phyloP scores from a whole-genome alignment of 2,888 invertebrate genomes.

The Papilio gigon region DNA sequence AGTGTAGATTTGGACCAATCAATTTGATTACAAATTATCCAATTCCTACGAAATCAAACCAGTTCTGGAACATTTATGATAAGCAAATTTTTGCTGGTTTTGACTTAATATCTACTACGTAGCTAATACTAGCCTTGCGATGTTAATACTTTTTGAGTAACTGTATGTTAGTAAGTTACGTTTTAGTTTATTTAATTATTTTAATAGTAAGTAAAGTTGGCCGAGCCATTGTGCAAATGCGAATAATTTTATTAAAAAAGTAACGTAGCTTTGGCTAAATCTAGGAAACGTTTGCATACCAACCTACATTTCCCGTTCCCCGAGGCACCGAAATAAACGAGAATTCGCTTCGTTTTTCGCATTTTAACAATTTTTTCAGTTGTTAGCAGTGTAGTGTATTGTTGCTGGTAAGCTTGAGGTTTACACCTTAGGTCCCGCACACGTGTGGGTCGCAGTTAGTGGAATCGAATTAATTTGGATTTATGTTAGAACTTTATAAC shows the following conservation, averaged over 20 bases:
- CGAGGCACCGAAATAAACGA: constrained; percentile 30
- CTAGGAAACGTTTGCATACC: constrained; percentile 38
- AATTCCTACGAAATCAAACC: background rate
- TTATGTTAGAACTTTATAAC: background rate
- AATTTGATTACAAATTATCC: background rate
- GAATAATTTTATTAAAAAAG: constrained; percentile 38
- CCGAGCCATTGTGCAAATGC: background rate
- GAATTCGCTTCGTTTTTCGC: constrained; percentile 29
- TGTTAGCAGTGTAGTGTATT: constrained; percentile 29
- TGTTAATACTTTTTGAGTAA: background rate
- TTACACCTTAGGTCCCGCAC: constrained; percentile 17
- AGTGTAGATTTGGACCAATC: background rate
- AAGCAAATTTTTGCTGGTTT: no score
- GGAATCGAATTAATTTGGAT: background rate
- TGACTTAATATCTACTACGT: no score
- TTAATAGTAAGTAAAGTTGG: constrained; percentile 16
- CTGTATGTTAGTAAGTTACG: background rate
- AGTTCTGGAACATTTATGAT: background rate
- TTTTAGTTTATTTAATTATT: constrained; percentile 11
- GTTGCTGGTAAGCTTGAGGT: constrained; percentile 20
- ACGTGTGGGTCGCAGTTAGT: constrained; percentile 11
- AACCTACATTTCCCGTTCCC: constrained; percentile 34
- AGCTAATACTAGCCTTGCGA: background rate
- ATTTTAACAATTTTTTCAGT: constrained; percentile 29
- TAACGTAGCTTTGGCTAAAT: constrained; percentile 27